Base-by-base conservation (phyloP, 2,888 invertebrate genomes). In the Theodoxus fluviatilis region DNA sequence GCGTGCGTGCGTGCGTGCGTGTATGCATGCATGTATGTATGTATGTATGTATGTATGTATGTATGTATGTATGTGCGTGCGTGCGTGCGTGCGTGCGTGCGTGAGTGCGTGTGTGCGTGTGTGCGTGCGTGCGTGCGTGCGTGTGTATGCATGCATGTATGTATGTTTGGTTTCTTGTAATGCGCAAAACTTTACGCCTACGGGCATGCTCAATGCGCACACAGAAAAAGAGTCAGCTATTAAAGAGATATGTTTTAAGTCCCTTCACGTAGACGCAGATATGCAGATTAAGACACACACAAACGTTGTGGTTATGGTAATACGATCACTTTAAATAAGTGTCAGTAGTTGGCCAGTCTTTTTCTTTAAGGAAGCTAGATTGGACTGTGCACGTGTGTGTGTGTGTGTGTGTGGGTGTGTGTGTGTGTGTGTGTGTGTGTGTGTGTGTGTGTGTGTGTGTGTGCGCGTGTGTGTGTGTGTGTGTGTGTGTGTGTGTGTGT, bases 401-500 rank as follows among this genome's bases (percentile, higher is more conserved):
- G 59, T 59, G 59, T 59, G 59, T 15, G 55, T 55, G 55, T 28
- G 52, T 52, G 52, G 25, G 3, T 33, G 1, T 33, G 9, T 33
- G 57, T 57, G 57, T 18, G 31, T 57, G 57, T 57, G 57, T 55
- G 52, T 66, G 18, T 28, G 18, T 52, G 43, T 52, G 52, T 52
- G 52, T 52, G 52, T 52, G 52, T 52, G 52, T 52, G 52, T 52
- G 52, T 52, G 52, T 43, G 7, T 15, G 28, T 28, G 6, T 52
- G 22, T 52, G 52, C 7, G 52, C 52, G 7, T 52, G n/a, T 52
- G 7, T 18, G n/a, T 7, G 7, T 15, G n/a, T 15, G n/a, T 7
- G n/a, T 52, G 52, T n/a, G 0, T 7, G 52, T 52, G n/a, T 52
- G 25, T 52, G 7, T 52, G 25, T 52, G 25, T 2, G 52, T 15